A percentile compares a stretch with the other conserved stretches of the same genome.
Conservation (phyloP, 2,888 invertebrate genomes). For the Gandaritis pyraliata region DNA sequence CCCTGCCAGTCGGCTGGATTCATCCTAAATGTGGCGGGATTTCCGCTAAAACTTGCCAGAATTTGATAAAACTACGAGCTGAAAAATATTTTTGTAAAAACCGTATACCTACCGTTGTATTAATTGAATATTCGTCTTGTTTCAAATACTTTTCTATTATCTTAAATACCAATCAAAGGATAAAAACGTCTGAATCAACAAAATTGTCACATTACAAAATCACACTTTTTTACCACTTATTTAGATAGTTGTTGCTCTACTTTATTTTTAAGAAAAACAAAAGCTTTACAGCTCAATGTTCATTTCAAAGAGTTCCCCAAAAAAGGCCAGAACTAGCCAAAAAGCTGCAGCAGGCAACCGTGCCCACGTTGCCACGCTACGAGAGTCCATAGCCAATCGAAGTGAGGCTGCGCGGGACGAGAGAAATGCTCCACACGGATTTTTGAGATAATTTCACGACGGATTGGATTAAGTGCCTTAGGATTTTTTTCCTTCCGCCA, state of each 20-base stretch:
- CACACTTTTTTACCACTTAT: not conserved
- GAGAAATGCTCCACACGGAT: conserved; percentile 65
- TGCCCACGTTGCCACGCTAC: conserved; percentile 80
- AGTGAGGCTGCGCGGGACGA: conserved; percentile 72
- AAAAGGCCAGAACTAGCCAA: conserved; percentile 8
- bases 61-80: not conserved
- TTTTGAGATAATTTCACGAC: conserved; percentile 51
- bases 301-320: not conserved
- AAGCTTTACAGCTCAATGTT: too few species aligned
- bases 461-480: conserved; percentile 48
- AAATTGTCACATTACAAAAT: too few species aligned
- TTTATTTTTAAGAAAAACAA: not conserved
- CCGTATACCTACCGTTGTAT: not conserved
- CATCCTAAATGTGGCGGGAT: conserved; percentile 24
- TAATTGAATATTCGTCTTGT: too few species aligned
- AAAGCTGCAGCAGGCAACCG: conserved; percentile 17
- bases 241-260: too few species aligned
- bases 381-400: conserved; percentile 82
- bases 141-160: too few species aligned
- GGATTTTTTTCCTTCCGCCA: conserved; percentile 43
- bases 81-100: not conserved
- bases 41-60: conserved; percentile 16
- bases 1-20: conserved; percentile 21
- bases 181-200: too few species aligned
- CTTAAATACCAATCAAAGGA: too few species aligned